Base-by-base conservation (phyloP, 2,113 vertebrate genomes). In the Orthonyx spaldingii region DNA sequence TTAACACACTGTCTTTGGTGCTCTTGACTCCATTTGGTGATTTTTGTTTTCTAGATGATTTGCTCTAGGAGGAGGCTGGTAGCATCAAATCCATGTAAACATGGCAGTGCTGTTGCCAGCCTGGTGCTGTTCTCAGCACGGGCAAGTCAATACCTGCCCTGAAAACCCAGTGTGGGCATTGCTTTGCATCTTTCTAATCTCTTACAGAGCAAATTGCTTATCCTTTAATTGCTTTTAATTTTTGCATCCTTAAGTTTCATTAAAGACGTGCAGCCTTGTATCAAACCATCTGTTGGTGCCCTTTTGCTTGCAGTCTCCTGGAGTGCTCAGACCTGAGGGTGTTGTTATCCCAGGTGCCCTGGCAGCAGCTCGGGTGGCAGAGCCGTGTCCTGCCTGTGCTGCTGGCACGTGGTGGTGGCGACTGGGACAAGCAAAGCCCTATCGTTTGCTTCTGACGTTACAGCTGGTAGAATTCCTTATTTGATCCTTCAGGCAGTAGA, bases 401-500 rank as follows among this genome's bases (percentile, higher is more conserved):
- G 66, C 23, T 37, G 42, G 60, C 70, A 7, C 3, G 3, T 20
- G 78, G 6, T 22, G 78, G 6, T 53, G 59, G 64, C 76, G 53
- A 42, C 26, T 0, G 0, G 21, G 39, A 17, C 56, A 10, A 37
- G 87, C 56, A 18, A 30, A 90, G 50, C 90, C 52, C 55, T 69
- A 15, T 94, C 32, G 0, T 33, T 93, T 77, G 42, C 87, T 59
- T 32, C 85, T 65, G 69, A 69, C 1, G 0, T 80, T 81, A 16
- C 3, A 28, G 76, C 70, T 81, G 76, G 66, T 81, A 42, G 86
- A 52, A 83, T 87, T 94, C 71, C 90, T 80, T 91, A 46, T 83
- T 87, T 79, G 66, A 91, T 71, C 79, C 91, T 95, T 89, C 59
- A 78, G 95, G 95, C 91, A 70, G 39, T 14, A 84, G 72, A 92